These are phyloP conservation scores for Heteromyza rotundicornis DNA, from an alignment of 2,888 invertebrate species.

Conservation along the genomic window DNA sequence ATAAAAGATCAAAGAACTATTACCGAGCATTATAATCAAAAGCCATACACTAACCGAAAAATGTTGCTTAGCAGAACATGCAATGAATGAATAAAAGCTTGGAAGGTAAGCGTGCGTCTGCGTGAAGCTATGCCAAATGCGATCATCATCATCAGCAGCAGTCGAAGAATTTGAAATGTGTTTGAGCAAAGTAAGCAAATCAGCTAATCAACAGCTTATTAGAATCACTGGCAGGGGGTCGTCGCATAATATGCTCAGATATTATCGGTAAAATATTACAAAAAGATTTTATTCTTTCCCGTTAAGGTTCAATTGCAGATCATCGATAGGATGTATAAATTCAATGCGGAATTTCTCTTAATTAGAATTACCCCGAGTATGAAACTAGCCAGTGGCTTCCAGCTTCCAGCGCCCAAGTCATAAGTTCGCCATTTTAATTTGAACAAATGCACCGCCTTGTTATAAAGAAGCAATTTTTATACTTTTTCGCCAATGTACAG, in stretches of 20 bases:
- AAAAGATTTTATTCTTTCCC: no score
- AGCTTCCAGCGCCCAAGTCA: conserved; percentile 19
- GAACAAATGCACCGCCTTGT: conserved; percentile 26
- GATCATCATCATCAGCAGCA: background rate
- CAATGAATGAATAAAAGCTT: no score
- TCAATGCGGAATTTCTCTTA: background rate
- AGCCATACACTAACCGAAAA: background rate
- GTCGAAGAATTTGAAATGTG: no score
- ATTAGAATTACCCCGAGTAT: background rate
- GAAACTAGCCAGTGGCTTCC: background rate
- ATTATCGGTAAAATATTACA: no score
- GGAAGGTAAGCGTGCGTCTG: background rate
- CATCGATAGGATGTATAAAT: background rate
- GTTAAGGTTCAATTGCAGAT: background rate
- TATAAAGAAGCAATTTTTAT: conserved; percentile 52
- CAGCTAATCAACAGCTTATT: background rate
- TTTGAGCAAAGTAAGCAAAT: no score
- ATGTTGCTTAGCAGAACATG: no score
- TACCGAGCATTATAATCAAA: conserved; percentile 35
- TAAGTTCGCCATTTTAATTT: conserved; percentile 38
- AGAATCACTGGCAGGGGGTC: background rate
- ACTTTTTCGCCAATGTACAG: conserved; percentile 22
- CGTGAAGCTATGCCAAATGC: background rate
- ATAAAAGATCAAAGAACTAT: conserved; percentile 46
- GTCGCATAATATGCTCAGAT: no score